phyloP scores from a whole-genome alignment of 2,797 vertebrate genomes.

The Taenioides sp. region DNA sequence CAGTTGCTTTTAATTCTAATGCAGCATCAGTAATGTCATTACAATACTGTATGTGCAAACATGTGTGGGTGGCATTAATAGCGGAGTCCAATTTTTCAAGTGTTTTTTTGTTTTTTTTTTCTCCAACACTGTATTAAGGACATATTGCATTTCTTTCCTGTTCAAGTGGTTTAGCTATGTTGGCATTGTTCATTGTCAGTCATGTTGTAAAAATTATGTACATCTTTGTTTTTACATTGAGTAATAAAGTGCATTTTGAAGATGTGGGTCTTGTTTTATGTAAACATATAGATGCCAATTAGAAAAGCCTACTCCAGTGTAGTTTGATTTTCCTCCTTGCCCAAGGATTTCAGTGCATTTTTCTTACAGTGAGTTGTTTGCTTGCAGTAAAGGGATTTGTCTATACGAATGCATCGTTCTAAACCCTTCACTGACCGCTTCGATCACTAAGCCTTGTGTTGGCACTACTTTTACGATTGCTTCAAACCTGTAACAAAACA shows the following conservation, averaged over 20 bases:
- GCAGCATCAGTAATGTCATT: conserved; percentile 34
- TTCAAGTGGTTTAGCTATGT: conserved; percentile 28
- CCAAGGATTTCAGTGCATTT: neutral
- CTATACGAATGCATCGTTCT: conserved; percentile 19
- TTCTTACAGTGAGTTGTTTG: conserved; percentile 13
- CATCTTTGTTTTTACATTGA: conserved; percentile 55
- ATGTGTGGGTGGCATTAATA: conserved; percentile 33
- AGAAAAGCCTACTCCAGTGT: neutral
- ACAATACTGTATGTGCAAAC: conserved; percentile 30
- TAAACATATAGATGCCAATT: neutral
- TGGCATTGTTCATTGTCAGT: conserved; percentile 39
- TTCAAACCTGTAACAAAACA: conserved; percentile 19
- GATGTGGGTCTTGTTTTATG: neutral
- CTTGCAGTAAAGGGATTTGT: conserved; percentile 20
- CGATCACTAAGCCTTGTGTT: neutral
- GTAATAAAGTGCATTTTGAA: conserved; percentile 69
- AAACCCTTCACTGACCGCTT: conserved; percentile 22
- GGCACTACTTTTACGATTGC: conserved; percentile 18
- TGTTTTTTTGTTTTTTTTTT: conserved; percentile 12
- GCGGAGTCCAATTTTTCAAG: conserved; percentile 21
- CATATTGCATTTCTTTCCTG: conserved; percentile 30
- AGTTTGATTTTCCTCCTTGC: neutral
- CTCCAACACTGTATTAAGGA: conserved; percentile 35
- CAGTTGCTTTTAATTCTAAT: conserved; percentile 41
- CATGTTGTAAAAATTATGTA: conserved; percentile 47